A percentile compares a stretch with the other conserved stretches of the same genome.
Conservation (phyloP, 1,140 invertebrate genomes). For the Calephelis nemesis region DNA sequence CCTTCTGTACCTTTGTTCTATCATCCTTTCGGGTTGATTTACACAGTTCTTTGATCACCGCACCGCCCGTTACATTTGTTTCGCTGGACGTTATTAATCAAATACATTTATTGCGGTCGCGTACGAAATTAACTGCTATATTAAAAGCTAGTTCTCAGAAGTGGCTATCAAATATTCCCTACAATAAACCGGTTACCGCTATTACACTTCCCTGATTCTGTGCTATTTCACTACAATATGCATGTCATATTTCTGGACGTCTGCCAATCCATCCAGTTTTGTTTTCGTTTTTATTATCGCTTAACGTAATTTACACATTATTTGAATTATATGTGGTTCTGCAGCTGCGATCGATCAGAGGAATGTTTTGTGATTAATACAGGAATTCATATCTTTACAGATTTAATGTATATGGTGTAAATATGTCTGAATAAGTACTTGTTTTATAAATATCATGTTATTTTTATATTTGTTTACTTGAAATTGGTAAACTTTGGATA, state of each 20-base stretch:
- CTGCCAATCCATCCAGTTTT: constrained; percentile 51
- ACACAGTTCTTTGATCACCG: constrained; percentile 63
- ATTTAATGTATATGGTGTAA: too few relatives aligned
- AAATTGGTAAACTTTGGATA: too few relatives aligned
- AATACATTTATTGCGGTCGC: constrained; percentile 70
- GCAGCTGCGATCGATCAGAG: background rate
- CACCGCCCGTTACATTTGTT: constrained; percentile 60
- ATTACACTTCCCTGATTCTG: constrained; percentile 55
- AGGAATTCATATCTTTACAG: background rate
- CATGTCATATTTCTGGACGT: constrained; percentile 58
- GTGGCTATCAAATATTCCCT: constrained; percentile 74
- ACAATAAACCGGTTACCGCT: constrained; percentile 60
- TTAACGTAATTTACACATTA: constrained; percentile 21
- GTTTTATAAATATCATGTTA: too few relatives aligned
- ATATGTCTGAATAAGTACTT: too few relatives aligned
- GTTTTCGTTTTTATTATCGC: constrained; percentile 19
- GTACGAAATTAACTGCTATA: constrained; percentile 65
- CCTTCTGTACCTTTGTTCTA: constrained; percentile 47
- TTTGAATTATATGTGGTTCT: constrained; percentile 13
- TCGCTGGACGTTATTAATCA: constrained; percentile 69
- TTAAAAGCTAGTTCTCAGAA: constrained; percentile 69
- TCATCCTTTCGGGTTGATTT: constrained; percentile 63
- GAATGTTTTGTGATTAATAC: constrained; percentile 4
- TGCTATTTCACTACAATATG: constrained; percentile 50
- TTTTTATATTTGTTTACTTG: too few relatives aligned